Evolutionary conservation across 2,888 invertebrate genomes (phyloP), one percentile per base, ranked within the genome.

Genomic region (Sminthurinus aureus): DNA sequence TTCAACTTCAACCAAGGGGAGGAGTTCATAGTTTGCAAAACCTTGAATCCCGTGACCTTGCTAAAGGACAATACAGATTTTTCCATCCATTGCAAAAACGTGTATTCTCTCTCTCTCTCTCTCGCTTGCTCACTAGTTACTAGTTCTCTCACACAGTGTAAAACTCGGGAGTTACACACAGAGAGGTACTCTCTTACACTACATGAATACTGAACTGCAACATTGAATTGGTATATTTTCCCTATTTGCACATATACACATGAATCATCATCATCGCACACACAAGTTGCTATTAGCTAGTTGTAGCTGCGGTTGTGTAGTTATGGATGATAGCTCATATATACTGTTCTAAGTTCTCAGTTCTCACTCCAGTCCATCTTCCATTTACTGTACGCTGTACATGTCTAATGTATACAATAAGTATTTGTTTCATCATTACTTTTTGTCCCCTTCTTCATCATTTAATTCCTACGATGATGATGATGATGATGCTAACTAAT

Each of bases 61-160:
- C 86, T 87, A 88, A 87, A 88, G 88, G 88, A 88, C 88, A 88
- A 85, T 88, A 87, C 87, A 87, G 87, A 87, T 88, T 88, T 88
- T 88, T 88, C 84, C 69, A 69, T 20, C 71, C 71, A 71, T 78
- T 78, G 26, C 66, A 38, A 78, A 78, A 51, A 22, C 75, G 15
- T 24, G 12, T 50, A 8, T 64, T 78, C 64, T 78, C 73, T 73
- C 73, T 67, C 71, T 24, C 38, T 69, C 26, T 66, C 64, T 64
- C 50, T 79, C 67, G 22, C 24, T 26, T 24, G 18, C 78, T 69
- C 77, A 66, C 71, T 78, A 26, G 38, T 71, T 64, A 69, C 77
- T 69, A 38, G 24, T 20, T 69, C 69, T 22, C n/a, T 69, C 69
- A 22, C 20, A 69, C n/a, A 18, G 18, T 22, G 22, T 24, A 71